Conservation (phyloP, 2,888 invertebrate genomes). For the Pammene fasciana region DNA sequence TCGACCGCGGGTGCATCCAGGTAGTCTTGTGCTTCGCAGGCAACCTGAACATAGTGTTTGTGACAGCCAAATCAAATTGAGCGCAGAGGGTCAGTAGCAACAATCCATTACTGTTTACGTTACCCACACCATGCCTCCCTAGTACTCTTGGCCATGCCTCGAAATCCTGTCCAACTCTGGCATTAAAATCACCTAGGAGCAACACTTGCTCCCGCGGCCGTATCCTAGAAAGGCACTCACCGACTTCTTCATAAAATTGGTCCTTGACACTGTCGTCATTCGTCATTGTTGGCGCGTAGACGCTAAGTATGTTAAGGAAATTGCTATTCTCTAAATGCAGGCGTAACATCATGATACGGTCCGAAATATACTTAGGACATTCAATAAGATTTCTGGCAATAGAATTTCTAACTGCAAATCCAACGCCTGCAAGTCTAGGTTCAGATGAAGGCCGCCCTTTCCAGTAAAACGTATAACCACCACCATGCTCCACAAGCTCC, state of each 20-base stretch:
- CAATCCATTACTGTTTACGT: not conserved
- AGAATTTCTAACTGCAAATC: not conserved
- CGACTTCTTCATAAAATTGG: not conserved
- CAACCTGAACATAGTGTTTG: not conserved
- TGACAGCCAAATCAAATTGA: not conserved
- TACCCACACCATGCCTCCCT: not conserved
- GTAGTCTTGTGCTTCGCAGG: not conserved
- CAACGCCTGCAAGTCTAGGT: not conserved
- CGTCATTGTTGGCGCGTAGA: not conserved
- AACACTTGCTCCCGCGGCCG: not conserved
- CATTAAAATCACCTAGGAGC: not conserved
- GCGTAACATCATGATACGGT: no score
- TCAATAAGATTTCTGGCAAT: not conserved
- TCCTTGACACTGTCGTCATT: not conserved
- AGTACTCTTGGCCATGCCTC: slow-evolving; percentile 2
- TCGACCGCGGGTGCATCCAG: not conserved
- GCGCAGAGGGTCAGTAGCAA: not conserved
- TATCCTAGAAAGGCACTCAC: not conserved
- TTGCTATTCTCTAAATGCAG: no score
- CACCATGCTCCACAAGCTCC: no score
- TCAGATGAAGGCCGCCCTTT: not conserved
- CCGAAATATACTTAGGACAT: not conserved
- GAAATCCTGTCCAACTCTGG: not conserved
- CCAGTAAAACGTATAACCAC: no score
- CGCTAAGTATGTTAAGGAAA: not conserved